Evolutionary conservation across 92 coral and sea anemone species (phyloP), one percentile per base, ranked within the genome.

Genomic region (Epizoanthus stellaris): DNA sequence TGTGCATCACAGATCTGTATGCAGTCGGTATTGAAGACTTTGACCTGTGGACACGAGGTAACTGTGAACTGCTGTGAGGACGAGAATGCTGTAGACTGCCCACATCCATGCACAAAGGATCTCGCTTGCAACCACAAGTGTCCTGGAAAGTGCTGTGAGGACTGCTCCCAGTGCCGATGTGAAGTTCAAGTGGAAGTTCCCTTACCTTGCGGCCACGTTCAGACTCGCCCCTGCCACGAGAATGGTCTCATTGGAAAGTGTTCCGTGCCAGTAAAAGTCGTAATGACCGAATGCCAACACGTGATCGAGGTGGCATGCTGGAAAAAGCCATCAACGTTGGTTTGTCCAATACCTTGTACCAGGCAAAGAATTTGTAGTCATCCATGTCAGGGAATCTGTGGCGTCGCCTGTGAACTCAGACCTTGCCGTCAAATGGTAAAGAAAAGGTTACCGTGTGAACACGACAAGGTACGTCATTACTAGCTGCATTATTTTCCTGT

Each of bases 1-100:
- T 94, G 98, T 81, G 65, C 25, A 67, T 17, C 14, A 62, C 60
- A 75, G 38, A 65, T 43, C 14, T 94, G 98, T 64, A 62, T 45
- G 49, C 83, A 47, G 30, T n/a, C 45, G 49, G 81, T 89, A 59
- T 43, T 54, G 8, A 90, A 82, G 60, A 71, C 36, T 3, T 82
- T 85, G 49, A 72, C 76, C 4, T 90, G 93, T 61, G 85, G 85
- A 38, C 85, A 82, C 23, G 58, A 82, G 67, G 56, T 60, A 61
- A 9, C 25, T 4, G n/a, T 62, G 25, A 19, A 6, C 1, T 77
- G 82, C 40, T 60, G 39, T 42, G 58, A 62, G 43, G 63, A 42
- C 20, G 58, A 61, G 39, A n/a, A 21, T 21, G 38, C 58, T 38
- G 45, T 15, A 13, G 57, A 61, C 9, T 77, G 82, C 40, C 45